phyloP scores from a whole-genome alignment of 2,797 vertebrate species.

The Periophthalmus magnuspinnatus region DNA sequence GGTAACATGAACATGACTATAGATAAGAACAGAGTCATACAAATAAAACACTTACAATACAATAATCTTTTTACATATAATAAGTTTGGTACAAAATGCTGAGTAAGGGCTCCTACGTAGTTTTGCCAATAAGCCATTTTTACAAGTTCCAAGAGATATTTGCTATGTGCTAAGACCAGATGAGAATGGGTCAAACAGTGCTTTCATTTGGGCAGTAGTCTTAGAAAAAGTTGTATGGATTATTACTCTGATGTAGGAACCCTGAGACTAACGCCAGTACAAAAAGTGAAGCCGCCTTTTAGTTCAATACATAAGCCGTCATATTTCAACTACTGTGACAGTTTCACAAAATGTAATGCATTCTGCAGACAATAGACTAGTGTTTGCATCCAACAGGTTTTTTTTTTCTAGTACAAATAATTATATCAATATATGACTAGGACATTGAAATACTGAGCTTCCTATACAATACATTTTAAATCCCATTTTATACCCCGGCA shows the following conservation, averaged over 20 bases:
- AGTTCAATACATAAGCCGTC: conserved; percentile 57
- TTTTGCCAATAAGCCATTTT: conserved; percentile 19
- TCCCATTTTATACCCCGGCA: conserved; percentile 33
- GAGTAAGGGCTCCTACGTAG: conserved; percentile 64
- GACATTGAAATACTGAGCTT: conserved; percentile 80
- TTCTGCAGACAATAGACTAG: conserved; percentile 55
- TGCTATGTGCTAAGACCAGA: neutral
- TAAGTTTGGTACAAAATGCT: conserved; percentile 61
- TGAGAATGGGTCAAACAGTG: neutral
- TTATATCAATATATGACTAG: conserved; percentile 72
- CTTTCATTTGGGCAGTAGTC: neutral
- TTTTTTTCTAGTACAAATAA: conserved; percentile 73
- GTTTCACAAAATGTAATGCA: conserved; percentile 63
- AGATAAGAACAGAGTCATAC: conserved; percentile 51
- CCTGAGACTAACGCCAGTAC: conserved; percentile 59
- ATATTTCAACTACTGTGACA: conserved; percentile 59
- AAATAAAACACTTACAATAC: conserved; percentile 54
- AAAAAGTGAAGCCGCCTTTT: conserved; percentile 50
- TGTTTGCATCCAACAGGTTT: conserved; percentile 63
- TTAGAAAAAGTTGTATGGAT: conserved; percentile 10
- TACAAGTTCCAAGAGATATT: conserved; percentile 5
- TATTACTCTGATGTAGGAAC: conserved; percentile 60
- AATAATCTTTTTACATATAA: conserved; percentile 50
- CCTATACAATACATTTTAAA: conserved; percentile 53
- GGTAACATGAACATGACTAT: conserved; percentile 55